Conservation (phyloP, 2,888 invertebrate genomes). For the Dynastes hyllus region DNA sequence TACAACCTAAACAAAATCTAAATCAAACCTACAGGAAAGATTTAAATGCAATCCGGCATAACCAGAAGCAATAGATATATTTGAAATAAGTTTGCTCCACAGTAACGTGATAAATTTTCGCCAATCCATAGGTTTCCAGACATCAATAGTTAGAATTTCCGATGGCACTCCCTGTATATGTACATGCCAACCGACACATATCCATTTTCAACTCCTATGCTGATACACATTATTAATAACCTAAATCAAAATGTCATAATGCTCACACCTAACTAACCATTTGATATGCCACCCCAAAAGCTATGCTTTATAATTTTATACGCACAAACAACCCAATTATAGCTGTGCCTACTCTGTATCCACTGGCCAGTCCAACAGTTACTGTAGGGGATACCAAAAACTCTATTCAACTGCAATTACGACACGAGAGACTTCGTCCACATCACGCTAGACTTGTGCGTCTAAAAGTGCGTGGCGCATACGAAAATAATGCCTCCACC, state of each 20-base stretch:
- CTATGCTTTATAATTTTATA: not conserved
- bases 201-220: not conserved
- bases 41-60: no score
- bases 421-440: not conserved
- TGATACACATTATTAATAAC: not conserved
- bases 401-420: constrained; percentile 26
- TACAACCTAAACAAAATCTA: no score
- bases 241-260: constrained; percentile 37
- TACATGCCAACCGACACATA: no score
- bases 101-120: no score
- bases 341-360: not conserved
- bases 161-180: no score
- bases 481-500: constrained; percentile 25
- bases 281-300: constrained; percentile 40
- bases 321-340: not conserved
- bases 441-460: constrained; percentile 31
- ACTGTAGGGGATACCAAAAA: constrained; percentile 27
- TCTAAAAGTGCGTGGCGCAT: constrained; percentile 25
- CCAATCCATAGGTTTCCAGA: no score
- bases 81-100: no score
- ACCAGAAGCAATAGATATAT: no score
- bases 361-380: constrained; percentile 4
- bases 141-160: no score
- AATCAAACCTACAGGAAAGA: no score
- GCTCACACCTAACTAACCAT: constrained; percentile 27